These are phyloP conservation scores for Chloropsis hardwickii DNA, from an alignment of 2,113 vertebrate species.

Conservation along the genomic window DNA sequence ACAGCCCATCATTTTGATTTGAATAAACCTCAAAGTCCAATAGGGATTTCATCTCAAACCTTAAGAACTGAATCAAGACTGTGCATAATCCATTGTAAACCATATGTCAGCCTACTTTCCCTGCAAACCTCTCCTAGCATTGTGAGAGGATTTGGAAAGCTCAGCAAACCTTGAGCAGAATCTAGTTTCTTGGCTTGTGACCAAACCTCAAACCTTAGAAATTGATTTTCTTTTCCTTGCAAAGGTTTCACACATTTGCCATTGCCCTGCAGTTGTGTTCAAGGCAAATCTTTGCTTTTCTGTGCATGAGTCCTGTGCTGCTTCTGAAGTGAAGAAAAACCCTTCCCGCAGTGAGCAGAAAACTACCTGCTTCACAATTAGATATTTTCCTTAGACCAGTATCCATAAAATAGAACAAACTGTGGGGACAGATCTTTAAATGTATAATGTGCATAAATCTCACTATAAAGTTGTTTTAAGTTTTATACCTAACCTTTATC, in stretches of 20 bases:
- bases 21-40: conserved; percentile 37
- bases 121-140: background rate
- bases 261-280: background rate
- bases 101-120: background rate
- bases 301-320: background rate
- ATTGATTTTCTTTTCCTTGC: conserved; percentile 20
- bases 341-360: background rate
- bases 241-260: conserved; percentile 7
- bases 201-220: conserved; percentile 45
- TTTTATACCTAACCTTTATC: background rate
- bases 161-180: conserved; percentile 34
- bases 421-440: background rate
- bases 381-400: background rate
- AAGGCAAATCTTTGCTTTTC: background rate
- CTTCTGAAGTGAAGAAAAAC: background rate
- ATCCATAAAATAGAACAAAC: background rate
- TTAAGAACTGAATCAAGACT: conserved; percentile 15
- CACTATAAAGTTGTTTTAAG: background rate
- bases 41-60: conserved; percentile 12
- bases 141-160: conserved; percentile 48
- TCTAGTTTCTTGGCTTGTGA: conserved; percentile 37
- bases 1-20: conserved; percentile 28
- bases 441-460: background rate
- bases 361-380: background rate
- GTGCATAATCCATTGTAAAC: conserved; percentile 27